Evolutionary conservation across 2,113 vertebrate species (phyloP).

Genomic region (Eulemur macaco): DNA sequence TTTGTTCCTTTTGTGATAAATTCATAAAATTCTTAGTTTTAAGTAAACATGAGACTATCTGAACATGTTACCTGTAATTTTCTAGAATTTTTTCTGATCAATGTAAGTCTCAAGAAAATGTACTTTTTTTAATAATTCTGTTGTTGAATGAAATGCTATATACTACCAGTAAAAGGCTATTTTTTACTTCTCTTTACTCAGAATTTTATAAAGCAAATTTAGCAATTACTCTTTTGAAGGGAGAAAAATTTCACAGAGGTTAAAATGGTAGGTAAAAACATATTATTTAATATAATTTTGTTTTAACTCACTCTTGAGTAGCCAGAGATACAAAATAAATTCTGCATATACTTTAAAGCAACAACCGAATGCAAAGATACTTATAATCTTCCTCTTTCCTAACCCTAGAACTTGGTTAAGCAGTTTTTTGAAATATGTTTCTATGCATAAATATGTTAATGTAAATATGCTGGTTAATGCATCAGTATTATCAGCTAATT

Average conservation of each 20-base stretch:
- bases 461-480: constrained; percentile 25
- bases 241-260: not conserved
- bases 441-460: constrained; percentile 6
- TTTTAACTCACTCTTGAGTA: not conserved
- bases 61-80: constrained; percentile 76
- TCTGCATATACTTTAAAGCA: not conserved
- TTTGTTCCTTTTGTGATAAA: constrained; percentile 72
- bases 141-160: constrained; percentile 70
- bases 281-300: constrained; percentile 3
- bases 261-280: constrained; percentile 20
- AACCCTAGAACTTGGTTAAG: not conserved
- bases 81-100: constrained; percentile 77
- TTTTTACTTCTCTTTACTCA: constrained; percentile 30
- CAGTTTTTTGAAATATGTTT: not conserved
- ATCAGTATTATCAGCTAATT: not conserved
- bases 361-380: not conserved
- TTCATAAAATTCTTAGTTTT: constrained; percentile 78
- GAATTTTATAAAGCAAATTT: constrained; percentile 39
- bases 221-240: not conserved
- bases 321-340: not conserved
- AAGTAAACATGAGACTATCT: constrained; percentile 76
- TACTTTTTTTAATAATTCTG: constrained; percentile 76
- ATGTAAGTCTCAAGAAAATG: constrained; percentile 70
- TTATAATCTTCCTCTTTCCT: not conserved
- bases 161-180: not conserved